Evolutionary conservation across 23 tunicate species (phyloP).

Genomic region (Pegea sp.): DNA sequence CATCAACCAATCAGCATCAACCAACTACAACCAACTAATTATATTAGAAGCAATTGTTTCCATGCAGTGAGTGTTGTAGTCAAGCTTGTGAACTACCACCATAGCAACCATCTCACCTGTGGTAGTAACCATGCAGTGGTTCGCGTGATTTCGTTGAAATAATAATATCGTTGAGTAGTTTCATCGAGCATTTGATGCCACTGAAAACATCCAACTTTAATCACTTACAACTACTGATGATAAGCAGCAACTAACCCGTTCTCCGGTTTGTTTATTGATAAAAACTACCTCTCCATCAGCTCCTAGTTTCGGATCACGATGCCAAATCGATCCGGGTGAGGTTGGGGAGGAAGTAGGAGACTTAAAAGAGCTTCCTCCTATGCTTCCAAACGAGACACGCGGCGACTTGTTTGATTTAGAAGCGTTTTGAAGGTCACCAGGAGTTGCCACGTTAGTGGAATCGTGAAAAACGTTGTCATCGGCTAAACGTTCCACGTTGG

Average conservation of each 20-base stretch:
- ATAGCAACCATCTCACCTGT: no score
- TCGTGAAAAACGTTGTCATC: slow-evolving; percentile 1
- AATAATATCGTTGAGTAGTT: slow-evolving; percentile 23
- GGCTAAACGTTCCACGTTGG: no score
- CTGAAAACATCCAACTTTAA: no score
- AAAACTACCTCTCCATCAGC: slow-evolving; percentile 52
- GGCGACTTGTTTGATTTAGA: slow-evolving; percentile 1
- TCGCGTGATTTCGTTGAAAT: slow-evolving; percentile 53
- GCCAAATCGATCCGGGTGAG: slow-evolving; percentile 27
- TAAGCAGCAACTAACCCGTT: slow-evolving; percentile 42
- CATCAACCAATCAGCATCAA: no score
- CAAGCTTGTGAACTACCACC: no score
- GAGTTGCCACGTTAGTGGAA: slow-evolving; percentile 2
- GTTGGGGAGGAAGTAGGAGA: slow-evolving; percentile 1
- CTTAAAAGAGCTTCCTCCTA: not conserved
- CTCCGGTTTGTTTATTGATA: slow-evolving; percentile 39
- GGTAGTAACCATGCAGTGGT: slow-evolving; percentile 60
- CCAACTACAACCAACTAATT: no score
- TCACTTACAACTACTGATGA: no score
- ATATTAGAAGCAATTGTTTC: no score
- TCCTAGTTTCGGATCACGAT: slow-evolving; percentile 15
- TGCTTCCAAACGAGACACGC: slow-evolving; percentile 3
- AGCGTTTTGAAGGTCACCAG: no score
- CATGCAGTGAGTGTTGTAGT: no score
- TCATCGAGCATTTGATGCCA: slow-evolving; percentile 69